phyloP scores from a whole-genome alignment of 2,888 invertebrate species.

The Hemistola chrysoprasaria region DNA sequence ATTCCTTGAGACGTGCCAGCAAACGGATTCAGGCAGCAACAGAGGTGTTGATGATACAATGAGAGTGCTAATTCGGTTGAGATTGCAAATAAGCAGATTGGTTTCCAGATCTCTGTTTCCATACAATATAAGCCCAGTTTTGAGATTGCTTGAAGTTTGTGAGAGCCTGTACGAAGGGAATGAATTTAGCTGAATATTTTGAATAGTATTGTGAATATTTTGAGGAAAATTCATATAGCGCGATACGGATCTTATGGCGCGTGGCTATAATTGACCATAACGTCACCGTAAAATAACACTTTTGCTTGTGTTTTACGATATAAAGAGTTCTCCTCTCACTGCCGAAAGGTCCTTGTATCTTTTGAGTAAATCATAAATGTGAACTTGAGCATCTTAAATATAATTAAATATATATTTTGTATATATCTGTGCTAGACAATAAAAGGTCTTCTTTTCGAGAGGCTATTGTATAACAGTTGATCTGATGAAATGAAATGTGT shows the following conservation, averaged over 20 bases:
- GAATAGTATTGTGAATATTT: too few species aligned
- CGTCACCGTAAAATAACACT: too few species aligned
- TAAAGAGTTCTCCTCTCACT: too few species aligned
- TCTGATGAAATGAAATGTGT: constrained; percentile 15
- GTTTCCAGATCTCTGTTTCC: constrained; percentile 93
- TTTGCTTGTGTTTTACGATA: too few species aligned
- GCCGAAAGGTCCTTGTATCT: too few species aligned
- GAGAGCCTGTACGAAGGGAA: constrained; percentile 93
- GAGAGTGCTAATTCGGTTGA: constrained; percentile 90
- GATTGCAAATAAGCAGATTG: constrained; percentile 90
- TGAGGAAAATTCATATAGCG: too few species aligned
- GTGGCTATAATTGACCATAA: too few species aligned
- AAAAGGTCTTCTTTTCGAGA: constrained; percentile 35
- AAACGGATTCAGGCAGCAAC: constrained; percentile 78
- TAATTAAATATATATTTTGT: constrained; percentile 1
- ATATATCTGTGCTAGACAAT: constrained; percentile 9
- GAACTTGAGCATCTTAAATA: too few species aligned
- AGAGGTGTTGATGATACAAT: constrained; percentile 90
- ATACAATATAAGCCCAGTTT: constrained; percentile 94
- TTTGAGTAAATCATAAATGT: too few species aligned
- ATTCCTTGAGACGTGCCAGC: constrained; percentile 89
- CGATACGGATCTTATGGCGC: too few species aligned
- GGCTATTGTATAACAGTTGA: constrained; percentile 28
- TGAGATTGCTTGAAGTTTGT: constrained; percentile 91
- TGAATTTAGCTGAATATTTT: constrained; percentile 85